Conservation (phyloP, 2,888 invertebrate genomes). For the Acrobasis consociella region DNA sequence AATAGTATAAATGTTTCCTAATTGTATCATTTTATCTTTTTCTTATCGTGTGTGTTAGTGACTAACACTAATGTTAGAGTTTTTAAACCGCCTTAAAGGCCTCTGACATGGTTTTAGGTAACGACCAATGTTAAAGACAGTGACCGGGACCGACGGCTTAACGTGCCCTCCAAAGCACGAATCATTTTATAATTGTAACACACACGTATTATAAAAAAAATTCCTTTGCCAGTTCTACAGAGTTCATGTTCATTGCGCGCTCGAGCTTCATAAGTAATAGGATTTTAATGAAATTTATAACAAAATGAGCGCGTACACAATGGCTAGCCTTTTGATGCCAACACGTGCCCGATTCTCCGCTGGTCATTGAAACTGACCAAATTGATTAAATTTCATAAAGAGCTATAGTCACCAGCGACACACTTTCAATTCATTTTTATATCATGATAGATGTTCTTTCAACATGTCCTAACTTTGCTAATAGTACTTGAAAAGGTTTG, state of each 20-base stretch:
- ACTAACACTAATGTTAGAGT: no score
- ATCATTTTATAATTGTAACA: no score
- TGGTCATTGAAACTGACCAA: slow-evolving; percentile 61
- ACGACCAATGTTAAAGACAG: no score
- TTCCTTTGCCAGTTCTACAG: slow-evolving; percentile 23
- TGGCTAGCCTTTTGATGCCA: slow-evolving; percentile 54
- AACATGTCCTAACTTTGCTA: neutral
- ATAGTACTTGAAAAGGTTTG: neutral
- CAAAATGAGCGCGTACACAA: slow-evolving; percentile 62
- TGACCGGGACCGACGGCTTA: no score
- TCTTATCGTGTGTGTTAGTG: no score
- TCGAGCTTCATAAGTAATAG: slow-evolving; percentile 54
- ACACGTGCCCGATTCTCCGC: slow-evolving; percentile 59
- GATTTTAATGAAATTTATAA: slow-evolving; percentile 75
- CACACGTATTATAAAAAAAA: neutral
- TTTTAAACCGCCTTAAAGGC: no score
- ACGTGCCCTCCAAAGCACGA: no score
- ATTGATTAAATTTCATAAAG: slow-evolving; percentile 71
- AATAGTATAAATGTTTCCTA: no score
- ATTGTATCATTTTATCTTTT: no score
- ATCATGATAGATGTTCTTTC: slow-evolving; percentile 23
- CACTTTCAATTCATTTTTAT: slow-evolving; percentile 43
- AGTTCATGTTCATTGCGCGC: slow-evolving; percentile 22
- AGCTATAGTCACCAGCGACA: slow-evolving; percentile 41
- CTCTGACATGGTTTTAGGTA: no score